Evolutionary conservation across 2,797 vertebrate species (phyloP).

Genomic region (Sebastes matsubarae): DNA sequence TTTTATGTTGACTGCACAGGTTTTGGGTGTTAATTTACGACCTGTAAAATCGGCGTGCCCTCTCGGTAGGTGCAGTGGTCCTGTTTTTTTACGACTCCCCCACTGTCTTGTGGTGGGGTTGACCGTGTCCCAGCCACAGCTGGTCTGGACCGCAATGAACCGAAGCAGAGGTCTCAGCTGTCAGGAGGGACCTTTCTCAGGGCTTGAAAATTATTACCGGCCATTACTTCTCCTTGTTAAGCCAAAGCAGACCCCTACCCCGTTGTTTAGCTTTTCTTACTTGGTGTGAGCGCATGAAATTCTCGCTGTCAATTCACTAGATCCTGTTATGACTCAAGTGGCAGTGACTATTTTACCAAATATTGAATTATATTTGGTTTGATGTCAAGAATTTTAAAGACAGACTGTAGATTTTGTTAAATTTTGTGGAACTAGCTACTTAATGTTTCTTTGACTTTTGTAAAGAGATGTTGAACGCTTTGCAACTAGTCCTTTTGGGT

Average conservation of each 20-base stretch:
- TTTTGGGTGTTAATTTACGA: conserved; percentile 56
- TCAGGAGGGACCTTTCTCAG: conserved; percentile 1
- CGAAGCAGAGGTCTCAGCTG: neutral
- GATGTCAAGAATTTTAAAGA: neutral
- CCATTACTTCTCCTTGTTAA: conserved; percentile 27
- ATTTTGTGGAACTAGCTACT: neutral
- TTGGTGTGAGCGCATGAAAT: neutral
- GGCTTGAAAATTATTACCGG: conserved; percentile 25
- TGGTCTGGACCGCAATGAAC: conserved; percentile 8
- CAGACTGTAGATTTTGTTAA: too few relatives aligned
- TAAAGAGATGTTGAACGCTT: neutral
- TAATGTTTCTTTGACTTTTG: neutral
- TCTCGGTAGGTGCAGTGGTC: conserved; percentile 12
- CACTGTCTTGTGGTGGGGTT: neutral
- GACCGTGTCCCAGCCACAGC: conserved; percentile 14
- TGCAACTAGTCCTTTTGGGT: neutral
- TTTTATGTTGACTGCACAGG: conserved; percentile 11
- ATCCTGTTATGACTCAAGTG: neutral
- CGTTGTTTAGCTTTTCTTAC: neutral
- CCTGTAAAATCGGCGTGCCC: conserved; percentile 32
- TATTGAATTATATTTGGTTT: neutral
- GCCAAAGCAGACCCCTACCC: neutral
- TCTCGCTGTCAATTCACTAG: neutral
- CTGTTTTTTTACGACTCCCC: conserved; percentile 37
- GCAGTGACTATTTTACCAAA: neutral